These are phyloP conservation scores for Potamilus streckersoni DNA, from an alignment of 1,140 invertebrate genomes.

Conservation along the genomic window DNA sequence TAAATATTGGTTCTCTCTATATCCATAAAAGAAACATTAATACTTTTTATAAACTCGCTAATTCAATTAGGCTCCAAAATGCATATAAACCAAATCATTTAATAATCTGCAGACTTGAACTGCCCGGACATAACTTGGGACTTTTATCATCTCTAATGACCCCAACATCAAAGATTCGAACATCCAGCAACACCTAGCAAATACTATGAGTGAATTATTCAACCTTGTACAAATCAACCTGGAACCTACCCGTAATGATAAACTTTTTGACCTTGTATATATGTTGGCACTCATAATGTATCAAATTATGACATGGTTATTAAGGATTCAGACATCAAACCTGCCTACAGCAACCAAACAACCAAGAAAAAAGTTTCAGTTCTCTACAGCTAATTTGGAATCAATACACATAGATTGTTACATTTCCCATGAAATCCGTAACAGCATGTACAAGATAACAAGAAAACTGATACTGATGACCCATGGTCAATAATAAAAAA, in stretches of 20 bases:
- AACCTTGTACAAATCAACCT: slow-evolving; percentile 17
- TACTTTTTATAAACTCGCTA: too few species aligned
- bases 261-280: slow-evolving; percentile 18
- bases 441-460: slow-evolving; percentile 1
- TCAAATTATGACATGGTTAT: slow-evolving; percentile 25
- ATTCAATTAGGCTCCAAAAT: too few species aligned
- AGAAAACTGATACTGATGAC: slow-evolving; percentile 10
- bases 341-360: slow-evolving; percentile 1
- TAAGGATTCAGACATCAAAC: slow-evolving; percentile 15
- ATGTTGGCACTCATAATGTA: slow-evolving; percentile 10
- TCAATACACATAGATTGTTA: neutral
- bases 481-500: slow-evolving; percentile 22
- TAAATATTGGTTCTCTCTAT: too few species aligned
- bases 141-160: too few species aligned
- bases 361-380: slow-evolving; percentile 15
- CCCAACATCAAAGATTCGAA: neutral
- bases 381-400: slow-evolving; percentile 17
- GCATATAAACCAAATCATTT: too few species aligned
- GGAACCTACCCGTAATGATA: slow-evolving; percentile 11
- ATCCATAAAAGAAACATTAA: neutral
- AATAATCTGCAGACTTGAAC: too few species aligned
- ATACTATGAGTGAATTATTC: neutral
- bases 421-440: neutral
- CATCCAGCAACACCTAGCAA: neutral
- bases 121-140: too few species aligned